Base-by-base conservation (phyloP, 2,113 vertebrate genomes). In the Chaenogobius annularis region DNA sequence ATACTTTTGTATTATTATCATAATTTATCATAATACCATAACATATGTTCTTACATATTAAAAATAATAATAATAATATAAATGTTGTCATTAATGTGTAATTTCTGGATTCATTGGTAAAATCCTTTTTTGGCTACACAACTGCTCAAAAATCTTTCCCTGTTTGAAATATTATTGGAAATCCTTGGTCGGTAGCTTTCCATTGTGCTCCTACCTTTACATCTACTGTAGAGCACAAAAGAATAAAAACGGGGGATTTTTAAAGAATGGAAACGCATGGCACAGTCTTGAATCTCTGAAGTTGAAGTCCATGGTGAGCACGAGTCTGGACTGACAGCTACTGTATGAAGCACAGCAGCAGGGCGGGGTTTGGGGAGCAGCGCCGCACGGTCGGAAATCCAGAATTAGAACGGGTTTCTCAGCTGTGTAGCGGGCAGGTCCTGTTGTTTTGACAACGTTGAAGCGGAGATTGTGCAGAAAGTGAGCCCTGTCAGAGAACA, bases 401-500 rank as follows among this genome's bases (percentile, higher is more conserved):
- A 7, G 55, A 58, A 58, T 58, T 26, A 58, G 55, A 5, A 22
- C 22, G 9, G 11, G 55, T 14, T 58, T 11, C 22, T 58, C 22
- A 2, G 55, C 22, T 58, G 22, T 26, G 10, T 26, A 58, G 20
- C 14, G 55, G 55, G 22, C 55, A 58, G 55, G 22, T 58, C 55
- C 55, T 58, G 55, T 14, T 58, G 55, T 58, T 58, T 6, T 58
- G 55, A 58, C 55, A 58, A 14, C 26, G 22, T 22, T 58, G 55
- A 26, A 26, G 55, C 13, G 55, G 50, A 58, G 23, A 56, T 56
- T 14, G 13, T 12, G 22, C 55, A 14, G 55, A 23, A 26, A 58
- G 55, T 58, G 55, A 58, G 55, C 11, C 10, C 55, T 58, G 55
- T 58, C 55, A 58, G 55, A 14, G 22, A 58, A 58, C 55, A 58